Evolutionary conservation across 2,113 vertebrate species (phyloP), one percentile per base, ranked within the genome.

Genomic region (Tretioscincus oriximinensis): DNA sequence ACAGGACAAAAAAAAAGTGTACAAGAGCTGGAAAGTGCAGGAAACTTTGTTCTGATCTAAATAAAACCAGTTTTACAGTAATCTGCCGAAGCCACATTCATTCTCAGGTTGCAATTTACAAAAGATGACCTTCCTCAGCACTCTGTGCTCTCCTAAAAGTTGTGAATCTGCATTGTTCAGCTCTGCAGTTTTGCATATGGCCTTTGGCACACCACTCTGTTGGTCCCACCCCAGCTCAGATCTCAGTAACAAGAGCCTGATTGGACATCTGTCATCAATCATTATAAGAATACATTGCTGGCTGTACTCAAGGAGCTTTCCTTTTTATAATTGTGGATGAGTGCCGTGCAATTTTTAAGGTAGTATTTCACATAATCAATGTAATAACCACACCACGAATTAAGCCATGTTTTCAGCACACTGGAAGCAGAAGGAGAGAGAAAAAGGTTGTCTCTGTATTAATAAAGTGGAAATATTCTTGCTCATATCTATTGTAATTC

Each of bases 211-310:
- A 75, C 76, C 68, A 81, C 78, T 75, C 88, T 87, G 87, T 82
- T 88, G 85, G 77, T 89, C 85, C 89, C 88, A 87, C 81, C 85
- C 64, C 70, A 58, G 80, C 81, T 87, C 35, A 12, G 74, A 90
- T 81, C 77, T 74, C 73, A 64, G 91, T 93, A 90, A 91, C 86
- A 89, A 88, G 90, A 89, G 91, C 86, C 82, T 47, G 76, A 86
- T 67, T 90, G 86, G 89, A 90, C 87, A 89, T 92, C 89, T 93
- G 93, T 92, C 91, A 90, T 90, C 80, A 80, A 81, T 92, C 89
- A 89, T 85, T 84, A 86, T 41, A 83, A 81, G 80, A 91, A 91
- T 68, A 73, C 1, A 49, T 87, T 81, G 73, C 83, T 88, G 83
- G 71, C 77, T 86, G 1, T 47, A 71, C 70, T 89, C 84, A 81